A percentile compares a stretch with the other conserved stretches of the same genome.
Evolutionary conservation across 2,888 invertebrate species (phyloP).

Genomic region (Ectemnius cavifrons): DNA sequence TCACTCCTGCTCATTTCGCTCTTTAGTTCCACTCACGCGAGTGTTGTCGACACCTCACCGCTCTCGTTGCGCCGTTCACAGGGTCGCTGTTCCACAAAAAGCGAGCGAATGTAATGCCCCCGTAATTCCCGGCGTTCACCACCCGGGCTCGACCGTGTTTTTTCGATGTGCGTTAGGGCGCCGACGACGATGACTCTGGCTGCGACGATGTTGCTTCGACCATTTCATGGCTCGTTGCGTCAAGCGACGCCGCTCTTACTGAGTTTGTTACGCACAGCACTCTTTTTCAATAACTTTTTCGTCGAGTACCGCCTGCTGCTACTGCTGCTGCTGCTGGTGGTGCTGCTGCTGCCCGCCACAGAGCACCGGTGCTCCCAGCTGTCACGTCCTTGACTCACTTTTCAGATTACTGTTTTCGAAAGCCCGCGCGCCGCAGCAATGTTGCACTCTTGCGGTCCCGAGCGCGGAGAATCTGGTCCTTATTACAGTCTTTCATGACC

Average conservation of each 20-base stretch:
- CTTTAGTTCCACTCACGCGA: neutral
- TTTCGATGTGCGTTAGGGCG: too few relatives aligned
- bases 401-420: conserved; percentile 21
- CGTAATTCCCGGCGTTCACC: neutral
- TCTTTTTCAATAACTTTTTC: conserved; percentile 28
- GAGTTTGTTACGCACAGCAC: conserved; percentile 6
- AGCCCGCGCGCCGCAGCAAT: conserved; percentile 5
- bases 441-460: neutral
- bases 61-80: neutral
- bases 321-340: conserved; percentile 9
- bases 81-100: neutral
- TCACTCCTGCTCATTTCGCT: neutral
- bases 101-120: neutral
- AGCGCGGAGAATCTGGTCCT: neutral
- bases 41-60: neutral
- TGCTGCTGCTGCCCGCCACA: conserved; percentile 27
- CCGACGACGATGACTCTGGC: too few relatives aligned
- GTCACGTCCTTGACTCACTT: conserved; percentile 48
- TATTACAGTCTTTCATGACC: neutral
- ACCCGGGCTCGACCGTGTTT: neutral
- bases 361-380: conserved; percentile 12
- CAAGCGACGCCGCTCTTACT: neutral
- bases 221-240: conserved; percentile 28
- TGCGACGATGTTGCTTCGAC: conserved; percentile 12
- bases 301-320: neutral